Evolutionary conservation across 2,113 vertebrate genomes (phyloP), one percentile per base, ranked within the genome.

Genomic region (Eptesicus fuscus): DNA sequence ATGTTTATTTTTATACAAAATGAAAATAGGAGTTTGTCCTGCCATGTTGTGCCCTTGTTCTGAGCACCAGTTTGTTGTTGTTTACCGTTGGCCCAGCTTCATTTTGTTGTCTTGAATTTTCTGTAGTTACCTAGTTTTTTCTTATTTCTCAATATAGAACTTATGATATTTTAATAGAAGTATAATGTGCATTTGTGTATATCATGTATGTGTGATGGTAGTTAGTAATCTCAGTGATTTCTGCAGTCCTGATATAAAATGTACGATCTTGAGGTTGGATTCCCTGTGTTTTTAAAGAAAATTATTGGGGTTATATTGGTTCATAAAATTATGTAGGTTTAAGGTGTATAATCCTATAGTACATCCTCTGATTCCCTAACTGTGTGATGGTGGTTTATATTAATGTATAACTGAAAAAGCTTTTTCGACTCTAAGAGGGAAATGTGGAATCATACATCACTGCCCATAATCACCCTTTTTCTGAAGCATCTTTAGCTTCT

Each of bases 1-100:
- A 88, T 74, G 1, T 49, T 86, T 91, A n/a, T 83, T 90, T 92
- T 92, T 92, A 25, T 53, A 47, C 47, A 93, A 47, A 92, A 53
- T 82, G 32, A 83, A 6, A 76, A 18, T 49, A 91, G 9, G 9
- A 86, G 44, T 44, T 37, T 71, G 25, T 83, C 59, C 32, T 49
- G 67, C 22, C 82, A 0, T 65, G 20, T 76, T 94, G 89, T 86
- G 73, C 32, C 17, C 35, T 71, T 78, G 16, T 56, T 83, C 47
- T 42, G 49, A 74, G 35, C 49, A 71, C 28, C 8, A 28, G 28
- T 82, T 47, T 47, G 73, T 65, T 59, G 3, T 87, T 67, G 35
- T 42, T 77, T 82, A 82, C 5, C 2, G 53, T 14, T 80, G 61
- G 28, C 25, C 13, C 11, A 63, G 16, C 59, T 93, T 95, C 49